Conservation (phyloP, 2,888 invertebrate genomes). For the Cataglyphis livida region DNA sequence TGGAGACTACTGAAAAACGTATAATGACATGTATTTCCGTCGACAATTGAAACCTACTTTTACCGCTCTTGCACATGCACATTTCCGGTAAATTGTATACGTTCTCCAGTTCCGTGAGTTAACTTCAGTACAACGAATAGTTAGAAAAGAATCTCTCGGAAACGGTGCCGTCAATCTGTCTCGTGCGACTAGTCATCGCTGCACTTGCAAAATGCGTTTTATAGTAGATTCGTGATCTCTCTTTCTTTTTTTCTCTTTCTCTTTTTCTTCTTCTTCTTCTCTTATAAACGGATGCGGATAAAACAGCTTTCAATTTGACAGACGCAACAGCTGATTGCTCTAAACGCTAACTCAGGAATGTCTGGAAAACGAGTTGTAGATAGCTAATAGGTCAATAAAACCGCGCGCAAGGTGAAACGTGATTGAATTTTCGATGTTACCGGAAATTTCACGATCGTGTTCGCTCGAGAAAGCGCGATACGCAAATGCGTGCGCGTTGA, state of each 20-base stretch:
- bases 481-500: slow-evolving; percentile 14
- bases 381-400: slow-evolving; percentile 39
- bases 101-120: slow-evolving; percentile 7
- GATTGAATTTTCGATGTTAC: slow-evolving; percentile 35
- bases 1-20: slow-evolving; percentile 9
- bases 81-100: slow-evolving; percentile 21
- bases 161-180: slow-evolving; percentile 50
- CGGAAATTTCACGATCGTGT: slow-evolving; percentile 29
- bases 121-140: slow-evolving; percentile 15
- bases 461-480: slow-evolving; percentile 8
- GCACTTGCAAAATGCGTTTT: slow-evolving; percentile 21
- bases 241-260: background rate
- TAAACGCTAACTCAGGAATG: slow-evolving; percentile 19
- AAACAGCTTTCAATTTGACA: slow-evolving; percentile 46
- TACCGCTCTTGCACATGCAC: background rate
- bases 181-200: slow-evolving; percentile 32
- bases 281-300: background rate
- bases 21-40: slow-evolving; percentile 7
- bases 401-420: background rate
- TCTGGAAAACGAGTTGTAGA: slow-evolving; percentile 32
- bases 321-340: slow-evolving; percentile 31
- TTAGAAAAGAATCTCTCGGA: slow-evolving; percentile 32
- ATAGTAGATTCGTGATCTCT: background rate
- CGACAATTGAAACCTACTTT: slow-evolving; percentile 28
- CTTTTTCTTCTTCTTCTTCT: background rate